Evolutionary conservation across 1,140 invertebrate species (phyloP), one percentile per base, ranked within the genome.

Genomic region (Microplitis mediator): DNA sequence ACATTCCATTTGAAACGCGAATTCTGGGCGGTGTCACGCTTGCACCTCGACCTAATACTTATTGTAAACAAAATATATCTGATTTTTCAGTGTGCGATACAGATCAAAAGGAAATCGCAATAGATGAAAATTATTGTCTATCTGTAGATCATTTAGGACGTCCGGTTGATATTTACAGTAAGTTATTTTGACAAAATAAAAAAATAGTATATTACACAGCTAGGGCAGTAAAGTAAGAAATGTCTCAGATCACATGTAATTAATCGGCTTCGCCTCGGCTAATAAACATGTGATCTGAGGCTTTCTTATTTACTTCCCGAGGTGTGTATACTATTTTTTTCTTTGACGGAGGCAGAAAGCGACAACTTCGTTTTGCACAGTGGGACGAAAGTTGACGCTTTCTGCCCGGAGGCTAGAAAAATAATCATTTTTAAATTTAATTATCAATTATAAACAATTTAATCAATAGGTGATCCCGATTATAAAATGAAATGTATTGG

Each of bases 401-500:
- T n/a, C n/a, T n/a, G n/a, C n/a, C n/a, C n/a, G n/a, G n/a, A n/a
- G n/a, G n/a, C n/a, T n/a, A n/a, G n/a, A n/a, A n/a, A 60, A 67
- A 65, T 8, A 31, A 39, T 56, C 72, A 69, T 62, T 75, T 31
- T 31, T 36, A 39, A 1, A 1, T 75, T 68, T 32, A 5, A 35
- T 35, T 23, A 61, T 56, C n/a, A 8, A 61, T 23, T 14, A 8
- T 54, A 65, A 32, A 73, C 61, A 56, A 54, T 16, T 64, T 45
- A 23, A 35, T 78, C 81, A 82, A 71, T 76, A 93, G 92, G 95
- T 90, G 95, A 97, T 80, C 95, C 97, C 11, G 98, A 99, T 90
- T 97, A 98, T 79, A 93, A 93, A 82, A 94, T 99, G 92, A 96
- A 97, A 82, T 99, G 98, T 84, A 97, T 99, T 78, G 98, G 97